A percentile compares a stretch with the other conserved stretches of the same genome.
These are phyloP conservation scores for Cyclargus thomasi DNA, from an alignment of 1,140 invertebrate genomes.

Conservation along the genomic window DNA sequence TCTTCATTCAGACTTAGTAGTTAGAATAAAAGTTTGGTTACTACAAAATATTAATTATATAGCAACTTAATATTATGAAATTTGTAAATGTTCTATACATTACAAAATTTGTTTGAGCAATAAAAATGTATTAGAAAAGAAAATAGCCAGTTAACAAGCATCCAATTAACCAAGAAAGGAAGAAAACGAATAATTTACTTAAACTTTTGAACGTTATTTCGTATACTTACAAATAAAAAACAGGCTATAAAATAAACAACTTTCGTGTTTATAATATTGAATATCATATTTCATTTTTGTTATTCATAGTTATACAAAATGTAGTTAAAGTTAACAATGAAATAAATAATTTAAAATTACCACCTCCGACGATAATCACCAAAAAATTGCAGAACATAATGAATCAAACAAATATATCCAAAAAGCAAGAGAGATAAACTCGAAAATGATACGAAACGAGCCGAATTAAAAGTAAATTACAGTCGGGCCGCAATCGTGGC, in stretches of 20 bases:
- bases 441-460: conserved; percentile 72
- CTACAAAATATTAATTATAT: too few species aligned
- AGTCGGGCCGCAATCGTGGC: conserved; percentile 63
- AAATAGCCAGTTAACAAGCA: neutral
- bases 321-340: neutral
- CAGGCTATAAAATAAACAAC: too few species aligned
- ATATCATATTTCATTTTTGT: neutral
- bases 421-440: conserved; percentile 56
- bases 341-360: neutral
- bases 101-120: too few species aligned
- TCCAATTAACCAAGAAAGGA: neutral
- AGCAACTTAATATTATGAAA: too few species aligned
- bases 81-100: too few species aligned
- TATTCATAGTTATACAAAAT: neutral
- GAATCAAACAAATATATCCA: conserved; percentile 43
- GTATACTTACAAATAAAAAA: too few species aligned
- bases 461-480: conserved; percentile 74
- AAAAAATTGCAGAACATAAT: conserved; percentile 24
- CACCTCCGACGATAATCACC: conserved; percentile 5
- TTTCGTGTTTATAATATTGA: too few species aligned
- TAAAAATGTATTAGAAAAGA: too few species aligned
- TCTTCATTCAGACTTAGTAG: neutral
- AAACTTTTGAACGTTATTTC: too few species aligned
- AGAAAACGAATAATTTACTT: neutral
- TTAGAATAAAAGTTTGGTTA: neutral